Evolutionary conservation across 2,797 vertebrate species (phyloP).

Genomic region (Alosa sapidissima): DNA sequence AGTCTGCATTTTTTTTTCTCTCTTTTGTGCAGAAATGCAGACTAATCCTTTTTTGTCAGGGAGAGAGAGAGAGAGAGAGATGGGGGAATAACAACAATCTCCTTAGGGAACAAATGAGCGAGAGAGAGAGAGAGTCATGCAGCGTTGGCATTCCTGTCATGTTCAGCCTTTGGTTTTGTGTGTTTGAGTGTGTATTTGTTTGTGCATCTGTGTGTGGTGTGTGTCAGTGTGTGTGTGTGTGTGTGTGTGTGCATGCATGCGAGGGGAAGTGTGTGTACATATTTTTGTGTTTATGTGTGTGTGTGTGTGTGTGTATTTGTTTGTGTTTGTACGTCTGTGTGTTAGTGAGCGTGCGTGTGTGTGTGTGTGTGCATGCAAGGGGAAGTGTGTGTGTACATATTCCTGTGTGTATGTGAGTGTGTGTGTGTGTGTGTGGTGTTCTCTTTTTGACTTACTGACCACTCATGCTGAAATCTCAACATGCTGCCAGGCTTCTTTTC

Average conservation of each 20-base stretch:
- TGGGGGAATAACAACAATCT: background rate
- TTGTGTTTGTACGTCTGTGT: background rate
- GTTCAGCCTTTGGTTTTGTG: background rate
- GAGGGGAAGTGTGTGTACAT: background rate
- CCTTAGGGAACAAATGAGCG: slow-evolving; percentile 4
- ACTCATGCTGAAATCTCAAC: background rate
- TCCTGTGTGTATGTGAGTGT: background rate
- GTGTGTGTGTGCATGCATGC: background rate
- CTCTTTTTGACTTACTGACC: background rate
- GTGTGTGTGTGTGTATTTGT: background rate
- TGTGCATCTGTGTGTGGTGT: background rate
- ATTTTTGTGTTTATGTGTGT: background rate
- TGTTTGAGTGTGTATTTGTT: background rate
- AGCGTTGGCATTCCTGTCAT: slow-evolving; percentile 10
- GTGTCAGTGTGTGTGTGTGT: background rate
- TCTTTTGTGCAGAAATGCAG: slow-evolving; percentile 21
- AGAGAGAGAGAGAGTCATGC: background rate
- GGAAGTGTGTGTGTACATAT: background rate
- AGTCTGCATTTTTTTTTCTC: slow-evolving; percentile 20
- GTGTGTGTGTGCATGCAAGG: background rate
- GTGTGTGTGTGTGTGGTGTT: background rate
- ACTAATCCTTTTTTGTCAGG: background rate
- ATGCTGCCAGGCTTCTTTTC: background rate
- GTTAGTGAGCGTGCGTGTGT: background rate
- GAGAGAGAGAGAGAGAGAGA: background rate